Evolutionary conservation across 2,113 vertebrate genomes (phyloP).

Genomic region (Oceanodroma tethys): DNA sequence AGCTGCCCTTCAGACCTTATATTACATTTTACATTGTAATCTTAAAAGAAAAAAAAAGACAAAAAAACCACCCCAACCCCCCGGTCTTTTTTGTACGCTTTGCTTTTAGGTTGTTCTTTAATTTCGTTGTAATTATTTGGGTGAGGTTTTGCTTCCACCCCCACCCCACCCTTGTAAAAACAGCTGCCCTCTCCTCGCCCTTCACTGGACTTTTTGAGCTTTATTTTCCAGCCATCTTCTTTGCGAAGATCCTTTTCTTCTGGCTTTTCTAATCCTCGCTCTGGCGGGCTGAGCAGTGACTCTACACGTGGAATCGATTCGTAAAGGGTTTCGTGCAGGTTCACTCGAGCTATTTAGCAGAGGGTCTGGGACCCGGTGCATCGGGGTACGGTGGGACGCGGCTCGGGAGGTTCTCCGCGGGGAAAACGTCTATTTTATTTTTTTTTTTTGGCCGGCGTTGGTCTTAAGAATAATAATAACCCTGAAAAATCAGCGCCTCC

Average conservation of each 20-base stretch:
- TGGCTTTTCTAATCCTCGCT: background rate
- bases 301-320: background rate
- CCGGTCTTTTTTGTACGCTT: background rate
- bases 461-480: background rate
- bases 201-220: background rate
- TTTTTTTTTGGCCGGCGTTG: background rate
- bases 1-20: background rate
- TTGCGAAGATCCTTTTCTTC: background rate
- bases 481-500: background rate
- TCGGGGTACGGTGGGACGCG: background rate
- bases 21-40: background rate
- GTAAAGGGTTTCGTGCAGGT: background rate
- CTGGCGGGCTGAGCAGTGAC: background rate
- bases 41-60: background rate
- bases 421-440: background rate
- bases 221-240: background rate
- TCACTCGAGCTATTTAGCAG: background rate
- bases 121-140: background rate
- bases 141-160: background rate
- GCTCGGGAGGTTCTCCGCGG: background rate
- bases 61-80: background rate
- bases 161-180: background rate
- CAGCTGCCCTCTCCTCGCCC: background rate
- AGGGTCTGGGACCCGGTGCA: background rate
- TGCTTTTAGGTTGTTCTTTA: background rate